Base-by-base conservation (phyloP, 2,888 invertebrate species). In the Epistrophe eligans region DNA sequence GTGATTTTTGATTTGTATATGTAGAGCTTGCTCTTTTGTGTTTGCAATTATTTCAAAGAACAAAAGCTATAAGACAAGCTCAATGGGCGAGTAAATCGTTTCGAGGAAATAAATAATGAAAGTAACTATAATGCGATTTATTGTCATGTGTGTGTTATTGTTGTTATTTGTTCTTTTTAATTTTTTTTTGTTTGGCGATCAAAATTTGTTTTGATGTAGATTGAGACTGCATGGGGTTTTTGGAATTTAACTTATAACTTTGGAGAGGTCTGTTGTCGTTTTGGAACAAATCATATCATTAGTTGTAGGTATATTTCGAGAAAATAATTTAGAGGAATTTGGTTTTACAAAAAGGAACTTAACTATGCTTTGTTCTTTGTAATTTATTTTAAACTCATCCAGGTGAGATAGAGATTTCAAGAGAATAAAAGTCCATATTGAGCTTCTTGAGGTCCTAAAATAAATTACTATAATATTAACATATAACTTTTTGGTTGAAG, bases 101-200 rank as follows among this genome's bases (percentile, higher is more conserved):
- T 76, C 64, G 62, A 67, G 72, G 76, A 81, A 84, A 81, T 77
- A 81, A 84, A 81, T 72, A 67, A 74, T 57, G 67, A 76, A 76
- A 76, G 66, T 66, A 66, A n/a, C n/a, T 32, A 32, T 32, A 4
- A 67, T 76, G 48, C 70, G 48, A 84, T 80, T 84, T 81, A 81
- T 81, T 84, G 76, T 82, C 66, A 72, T 77, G 24, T 77, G 24
- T 77, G 71, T 64, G 15, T 50, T 48, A 24, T 55, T 62, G 70
- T 40, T 58, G 8, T 79, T 64, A 24, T 24, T 9, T 45, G 15
- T 64, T n/a, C 1, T 35, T n/a, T 28, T 24, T 35, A 45, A 2
- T 28, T 19, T 35, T 38, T 72, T 28, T 38, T 38, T 35, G 58
- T 72, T 28, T 38, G 45, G 43, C 38, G 45, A 55, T 35, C 43